A percentile compares a stretch with the other conserved stretches of the same genome.
These are phyloP conservation scores for Eilema griseolum DNA, from an alignment of 2,888 invertebrate genomes.

Conservation along the genomic window DNA sequence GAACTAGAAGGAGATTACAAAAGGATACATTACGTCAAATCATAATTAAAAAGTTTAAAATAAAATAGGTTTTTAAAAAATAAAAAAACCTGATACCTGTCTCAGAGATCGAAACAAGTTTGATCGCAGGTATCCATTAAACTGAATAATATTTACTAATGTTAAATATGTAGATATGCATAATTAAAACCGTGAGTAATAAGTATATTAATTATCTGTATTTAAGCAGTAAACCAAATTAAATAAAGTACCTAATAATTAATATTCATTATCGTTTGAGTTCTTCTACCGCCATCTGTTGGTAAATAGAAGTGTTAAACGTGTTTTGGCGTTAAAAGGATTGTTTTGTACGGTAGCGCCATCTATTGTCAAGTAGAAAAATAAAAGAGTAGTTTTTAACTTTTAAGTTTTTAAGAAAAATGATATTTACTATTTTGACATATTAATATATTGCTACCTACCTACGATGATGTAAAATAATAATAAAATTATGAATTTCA, in stretches of 20 bases:
- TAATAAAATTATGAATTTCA: neutral
- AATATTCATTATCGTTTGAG: neutral
- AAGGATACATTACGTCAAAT: too few species aligned
- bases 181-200: neutral
- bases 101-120: too few species aligned
- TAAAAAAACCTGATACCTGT: too few species aligned
- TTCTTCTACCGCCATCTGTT: conserved; percentile 35
- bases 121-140: too few species aligned
- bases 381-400: neutral
- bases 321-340: neutral
- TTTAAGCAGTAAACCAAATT: neutral
- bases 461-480: neutral
- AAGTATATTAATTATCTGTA: neutral
- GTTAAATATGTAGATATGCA: neutral
- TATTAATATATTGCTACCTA: too few species aligned
- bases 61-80: too few species aligned
- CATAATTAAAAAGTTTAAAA: too few species aligned
- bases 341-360: conserved; percentile 15
- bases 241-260: neutral
- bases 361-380: conserved; percentile 36
- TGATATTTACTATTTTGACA: neutral
- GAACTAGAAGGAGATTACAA: too few species aligned
- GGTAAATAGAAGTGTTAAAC: conserved; percentile 33
- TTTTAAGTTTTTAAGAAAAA: neutral
- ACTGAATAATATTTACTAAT: too few species aligned